Percentiles rank a stretch among this genome's conserved stretches.
Conservation (phyloP, 2,113 vertebrate genomes). For the Apeltes quadracus region DNA sequence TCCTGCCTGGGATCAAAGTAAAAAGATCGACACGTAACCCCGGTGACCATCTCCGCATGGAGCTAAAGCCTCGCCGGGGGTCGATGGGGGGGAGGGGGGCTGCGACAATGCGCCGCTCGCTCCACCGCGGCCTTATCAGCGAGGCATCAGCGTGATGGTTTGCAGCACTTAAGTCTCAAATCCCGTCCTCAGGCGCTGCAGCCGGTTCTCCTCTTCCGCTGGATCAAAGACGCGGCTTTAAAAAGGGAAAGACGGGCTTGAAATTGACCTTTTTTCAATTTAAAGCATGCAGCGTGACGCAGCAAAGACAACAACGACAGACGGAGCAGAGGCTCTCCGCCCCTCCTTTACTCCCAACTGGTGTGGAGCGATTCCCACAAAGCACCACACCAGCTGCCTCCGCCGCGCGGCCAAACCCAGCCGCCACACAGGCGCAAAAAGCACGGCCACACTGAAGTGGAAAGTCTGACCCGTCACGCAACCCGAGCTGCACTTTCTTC, state of each 20-base stretch:
- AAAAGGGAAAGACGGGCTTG: neutral
- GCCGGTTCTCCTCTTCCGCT: conserved; percentile 10
- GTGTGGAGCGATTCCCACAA: conserved; percentile 34
- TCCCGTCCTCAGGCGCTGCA: conserved; percentile 27
- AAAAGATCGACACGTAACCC: too few relatives aligned
- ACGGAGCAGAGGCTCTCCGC: too few relatives aligned
- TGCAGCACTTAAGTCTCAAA: conserved; percentile 53
- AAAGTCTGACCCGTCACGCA: conserved; percentile 66
- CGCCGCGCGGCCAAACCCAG: conserved; percentile 67
- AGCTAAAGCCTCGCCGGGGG: conserved; percentile 12
- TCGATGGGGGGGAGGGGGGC: too few relatives aligned
- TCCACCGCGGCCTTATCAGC: conserved; percentile 37
- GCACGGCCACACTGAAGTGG: conserved; percentile 56
- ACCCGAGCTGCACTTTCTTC: conserved; percentile 47
- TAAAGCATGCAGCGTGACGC: accelerated
- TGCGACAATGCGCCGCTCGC: too few relatives aligned
- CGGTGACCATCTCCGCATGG: too few relatives aligned
- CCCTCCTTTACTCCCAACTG: conserved; percentile 17
- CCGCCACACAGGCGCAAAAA: conserved; percentile 62
- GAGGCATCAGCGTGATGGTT: conserved; percentile 36
- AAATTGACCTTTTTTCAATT: neutral
- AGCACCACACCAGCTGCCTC: conserved; percentile 53
- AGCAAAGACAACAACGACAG: too few relatives aligned
- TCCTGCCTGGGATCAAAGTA: too few relatives aligned
- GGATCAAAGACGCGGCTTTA: conserved; percentile 15